phyloP scores from a whole-genome alignment of 2,113 vertebrate species.

The Thermophis baileyi region DNA sequence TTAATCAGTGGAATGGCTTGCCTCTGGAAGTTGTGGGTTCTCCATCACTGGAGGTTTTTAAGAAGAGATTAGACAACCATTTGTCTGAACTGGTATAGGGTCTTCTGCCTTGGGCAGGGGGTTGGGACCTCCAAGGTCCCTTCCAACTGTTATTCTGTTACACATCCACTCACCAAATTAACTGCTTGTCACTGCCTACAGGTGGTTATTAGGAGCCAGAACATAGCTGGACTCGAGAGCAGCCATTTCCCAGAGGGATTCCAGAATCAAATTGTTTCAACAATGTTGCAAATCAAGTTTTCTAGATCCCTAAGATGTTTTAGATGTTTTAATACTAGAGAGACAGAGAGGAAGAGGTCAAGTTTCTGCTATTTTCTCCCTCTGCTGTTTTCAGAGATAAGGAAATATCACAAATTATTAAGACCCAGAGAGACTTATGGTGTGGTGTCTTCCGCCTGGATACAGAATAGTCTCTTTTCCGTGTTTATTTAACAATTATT shows the following conservation, averaged over 20 bases:
- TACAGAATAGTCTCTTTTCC: neutral
- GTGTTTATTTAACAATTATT: neutral
- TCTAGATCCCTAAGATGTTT: too few species aligned
- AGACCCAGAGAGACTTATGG: neutral
- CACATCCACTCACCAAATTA: neutral
- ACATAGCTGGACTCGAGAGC: neutral
- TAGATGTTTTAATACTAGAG: neutral
- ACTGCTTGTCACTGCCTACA: neutral
- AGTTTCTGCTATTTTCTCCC: too few species aligned
- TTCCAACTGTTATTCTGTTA: neutral
- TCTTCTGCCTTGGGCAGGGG: neutral
- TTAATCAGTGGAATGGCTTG: neutral
- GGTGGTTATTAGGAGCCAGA: neutral
- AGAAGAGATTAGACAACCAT: neutral
- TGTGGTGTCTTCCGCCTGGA: neutral
- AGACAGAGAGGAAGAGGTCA: neutral
- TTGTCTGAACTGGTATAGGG: neutral
- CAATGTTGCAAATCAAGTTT: neutral
- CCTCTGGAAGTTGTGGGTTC: neutral
- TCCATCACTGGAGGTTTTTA: neutral
- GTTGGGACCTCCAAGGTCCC: neutral
- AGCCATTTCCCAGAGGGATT: neutral
- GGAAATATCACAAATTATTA: neutral
- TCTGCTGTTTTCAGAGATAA: neutral
- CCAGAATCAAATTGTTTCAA: neutral